These are phyloP conservation scores for Bombus huntii DNA, from an alignment of 1,140 invertebrate genomes.

Conservation along the genomic window DNA sequence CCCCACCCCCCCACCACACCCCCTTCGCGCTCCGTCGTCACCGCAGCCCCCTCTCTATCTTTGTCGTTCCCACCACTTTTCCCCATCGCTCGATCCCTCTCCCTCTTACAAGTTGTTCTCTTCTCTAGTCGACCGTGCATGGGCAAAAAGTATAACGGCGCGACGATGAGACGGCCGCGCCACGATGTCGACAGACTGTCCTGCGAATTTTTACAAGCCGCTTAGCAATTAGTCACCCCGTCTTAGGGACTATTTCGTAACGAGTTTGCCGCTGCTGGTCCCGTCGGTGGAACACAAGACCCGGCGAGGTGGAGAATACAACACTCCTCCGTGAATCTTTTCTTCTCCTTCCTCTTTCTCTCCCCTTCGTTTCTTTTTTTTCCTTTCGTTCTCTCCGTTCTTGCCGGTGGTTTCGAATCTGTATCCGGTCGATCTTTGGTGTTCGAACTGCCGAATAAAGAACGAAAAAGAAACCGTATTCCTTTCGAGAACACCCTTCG, in stretches of 20 bases:
- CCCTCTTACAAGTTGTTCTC: not conserved
- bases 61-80: not conserved
- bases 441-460: constrained; percentile 22
- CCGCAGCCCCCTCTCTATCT: not conserved
- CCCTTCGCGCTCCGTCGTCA: not conserved
- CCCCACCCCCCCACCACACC: not conserved
- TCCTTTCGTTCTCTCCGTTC: not conserved
- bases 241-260: constrained; percentile 55
- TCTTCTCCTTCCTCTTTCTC: not conserved
- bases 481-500: constrained; percentile 14
- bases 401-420: constrained; percentile 24
- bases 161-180: constrained; percentile 33
- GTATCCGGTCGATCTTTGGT: constrained; percentile 33
- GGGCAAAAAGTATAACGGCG: constrained; percentile 51
- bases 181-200: constrained; percentile 53
- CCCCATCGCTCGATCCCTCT: not conserved
- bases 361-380: no score
- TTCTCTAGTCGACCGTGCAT: constrained; percentile 38
- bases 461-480: constrained; percentile 6
- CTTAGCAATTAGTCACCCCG: constrained; percentile 57
- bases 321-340: constrained; percentile 1
- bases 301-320: not conserved
- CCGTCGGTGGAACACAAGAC: not conserved
- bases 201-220: constrained; percentile 54
- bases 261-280: constrained; percentile 40